Conservation (phyloP, 1,140 invertebrate species). For the Linepithema humile region DNA sequence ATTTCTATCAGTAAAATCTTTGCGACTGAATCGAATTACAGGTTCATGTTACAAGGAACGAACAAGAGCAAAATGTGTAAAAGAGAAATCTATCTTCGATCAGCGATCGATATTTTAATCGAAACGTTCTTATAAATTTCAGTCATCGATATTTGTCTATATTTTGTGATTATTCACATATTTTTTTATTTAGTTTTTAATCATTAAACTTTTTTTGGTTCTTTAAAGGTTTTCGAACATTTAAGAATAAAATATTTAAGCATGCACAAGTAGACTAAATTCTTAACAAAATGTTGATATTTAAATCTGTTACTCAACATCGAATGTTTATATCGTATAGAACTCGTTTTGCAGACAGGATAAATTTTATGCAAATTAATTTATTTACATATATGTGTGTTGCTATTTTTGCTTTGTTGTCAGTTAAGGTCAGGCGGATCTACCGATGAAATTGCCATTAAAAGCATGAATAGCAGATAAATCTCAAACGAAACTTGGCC, state of each 20-base stretch:
- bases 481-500: constrained; percentile 17
- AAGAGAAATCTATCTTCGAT: neutral
- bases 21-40: neutral
- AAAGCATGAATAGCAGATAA: no score
- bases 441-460: constrained; percentile 1
- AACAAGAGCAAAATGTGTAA: neutral
- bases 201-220: neutral
- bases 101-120: neutral
- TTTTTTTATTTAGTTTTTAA: neutral
- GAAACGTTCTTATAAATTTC: neutral
- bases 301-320: constrained; percentile 5
- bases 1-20: constrained; percentile 12
- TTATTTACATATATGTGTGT: neutral
- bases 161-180: neutral
- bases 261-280: neutral
- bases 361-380: constrained; percentile 28
- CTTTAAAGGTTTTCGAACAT: no score
- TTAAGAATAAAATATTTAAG: neutral
- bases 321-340: neutral
- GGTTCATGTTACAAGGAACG: neutral
- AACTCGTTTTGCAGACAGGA: neutral
- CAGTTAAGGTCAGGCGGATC: neutral
- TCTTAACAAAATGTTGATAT: neutral
- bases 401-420: constrained; percentile 5
- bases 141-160: neutral